A percentile compares a stretch with the other conserved stretches of the same genome.
phyloP scores from a whole-genome alignment of 2,113 vertebrate genomes.

The Coracopsis vasa region DNA sequence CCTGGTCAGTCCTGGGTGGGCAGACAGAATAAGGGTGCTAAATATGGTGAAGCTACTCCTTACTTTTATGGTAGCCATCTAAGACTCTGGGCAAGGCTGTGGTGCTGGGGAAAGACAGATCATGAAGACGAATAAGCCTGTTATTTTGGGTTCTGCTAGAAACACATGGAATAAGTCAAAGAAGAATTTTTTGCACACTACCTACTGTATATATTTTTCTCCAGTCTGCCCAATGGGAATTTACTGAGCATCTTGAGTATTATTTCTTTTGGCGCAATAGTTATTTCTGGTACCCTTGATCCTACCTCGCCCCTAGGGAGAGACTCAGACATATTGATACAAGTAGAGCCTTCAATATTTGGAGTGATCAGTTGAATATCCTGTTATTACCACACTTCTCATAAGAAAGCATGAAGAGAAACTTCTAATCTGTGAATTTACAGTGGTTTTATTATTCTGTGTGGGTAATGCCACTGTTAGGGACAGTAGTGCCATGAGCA shows the following conservation, averaged over 20 bases:
- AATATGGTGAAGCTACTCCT: not conserved
- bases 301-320: not conserved
- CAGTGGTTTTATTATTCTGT: not conserved
- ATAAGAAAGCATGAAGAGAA: not conserved
- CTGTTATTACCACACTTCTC: not conserved
- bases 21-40: not conserved
- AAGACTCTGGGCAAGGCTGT: not conserved
- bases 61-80: not conserved
- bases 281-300: not conserved
- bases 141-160: not conserved
- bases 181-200: not conserved
- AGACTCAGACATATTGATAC: not conserved
- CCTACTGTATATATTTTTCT: not conserved
- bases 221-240: not conserved
- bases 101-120: not conserved
- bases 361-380: not conserved
- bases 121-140: not conserved
- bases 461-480: not conserved
- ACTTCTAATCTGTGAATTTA: not conserved
- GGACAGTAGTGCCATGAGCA: not conserved
- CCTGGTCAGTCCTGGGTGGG: not conserved
- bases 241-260: not conserved
- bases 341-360: not conserved
- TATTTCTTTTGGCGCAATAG: not conserved
- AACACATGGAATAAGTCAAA: not conserved